A percentile compares a stretch with the other conserved stretches of the same genome.
Conservation (phyloP, 1,140 invertebrate genomes). For the Linepithema humile region DNA sequence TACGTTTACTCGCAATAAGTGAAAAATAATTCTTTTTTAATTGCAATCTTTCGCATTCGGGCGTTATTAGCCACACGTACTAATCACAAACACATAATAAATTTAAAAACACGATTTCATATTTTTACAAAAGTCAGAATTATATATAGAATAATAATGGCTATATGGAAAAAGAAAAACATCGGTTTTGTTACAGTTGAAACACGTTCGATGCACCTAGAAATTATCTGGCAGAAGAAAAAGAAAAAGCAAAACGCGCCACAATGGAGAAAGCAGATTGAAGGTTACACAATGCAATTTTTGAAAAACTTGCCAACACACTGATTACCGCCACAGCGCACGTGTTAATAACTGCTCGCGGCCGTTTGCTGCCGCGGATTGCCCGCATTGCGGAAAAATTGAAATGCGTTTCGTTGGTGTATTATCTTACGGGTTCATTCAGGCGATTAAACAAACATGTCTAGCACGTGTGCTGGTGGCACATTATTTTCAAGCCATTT, state of each 20-base stretch:
- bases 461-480: background rate
- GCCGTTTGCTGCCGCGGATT: background rate
- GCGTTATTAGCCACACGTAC: background rate
- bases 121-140: background rate
- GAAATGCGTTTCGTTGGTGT: constrained; percentile 29
- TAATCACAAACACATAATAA: too few species aligned
- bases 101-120: too few species aligned
- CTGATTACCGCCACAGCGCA: constrained; percentile 10
- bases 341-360: constrained; percentile 19
- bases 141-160: background rate
- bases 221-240: background rate
- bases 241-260: background rate
- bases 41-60: background rate
- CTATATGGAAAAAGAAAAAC: background rate
- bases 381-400: constrained; percentile 43
- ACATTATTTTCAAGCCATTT: constrained; percentile 63
- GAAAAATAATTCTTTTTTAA: constrained; percentile 20
- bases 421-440: constrained; percentile 26
- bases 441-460: constrained; percentile 3
- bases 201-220: background rate
- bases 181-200: background rate
- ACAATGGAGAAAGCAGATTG: background rate
- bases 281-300: background rate
- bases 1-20: background rate
- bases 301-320: background rate